Conservation (phyloP, 2,113 vertebrate species). For the Mastomys coucha region DNA sequence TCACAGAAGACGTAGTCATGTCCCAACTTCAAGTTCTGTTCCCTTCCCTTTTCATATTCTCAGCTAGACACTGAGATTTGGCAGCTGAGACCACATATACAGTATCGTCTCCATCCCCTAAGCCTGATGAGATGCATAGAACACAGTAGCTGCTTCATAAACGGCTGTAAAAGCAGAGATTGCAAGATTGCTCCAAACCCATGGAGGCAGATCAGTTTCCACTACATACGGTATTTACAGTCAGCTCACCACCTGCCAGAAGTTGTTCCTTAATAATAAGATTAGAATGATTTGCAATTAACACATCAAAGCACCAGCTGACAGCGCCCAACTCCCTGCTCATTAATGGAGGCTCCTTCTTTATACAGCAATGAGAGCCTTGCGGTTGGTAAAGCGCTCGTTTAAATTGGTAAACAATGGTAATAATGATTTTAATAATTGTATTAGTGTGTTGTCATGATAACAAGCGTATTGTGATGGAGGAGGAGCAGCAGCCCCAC, state of each 20-base stretch:
- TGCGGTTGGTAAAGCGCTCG: not conserved
- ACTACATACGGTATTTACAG: slow-evolving; percentile 31
- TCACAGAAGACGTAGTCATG: not conserved
- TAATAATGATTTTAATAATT: slow-evolving; percentile 18
- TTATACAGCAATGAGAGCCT: slow-evolving; percentile 26
- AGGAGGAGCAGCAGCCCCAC: not conserved
- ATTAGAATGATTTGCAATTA: slow-evolving; percentile 60
- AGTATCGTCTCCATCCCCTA: not conserved
- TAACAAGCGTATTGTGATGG: not conserved
- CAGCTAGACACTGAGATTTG: not conserved
- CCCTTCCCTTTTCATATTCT: not conserved
- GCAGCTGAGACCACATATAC: not conserved
- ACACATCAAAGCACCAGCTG: slow-evolving; percentile 61
- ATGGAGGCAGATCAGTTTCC: slow-evolving; percentile 16
- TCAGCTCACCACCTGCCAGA: not conserved
- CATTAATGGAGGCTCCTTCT: slow-evolving; percentile 27
- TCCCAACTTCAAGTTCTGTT: not conserved
- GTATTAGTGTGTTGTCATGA: not conserved
- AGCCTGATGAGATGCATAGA: not conserved
- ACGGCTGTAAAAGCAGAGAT: not conserved
- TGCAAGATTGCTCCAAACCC: not conserved
- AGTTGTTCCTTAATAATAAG: slow-evolving; percentile 53
- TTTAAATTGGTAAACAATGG: slow-evolving; percentile 40
- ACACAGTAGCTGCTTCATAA: slow-evolving; percentile 28
- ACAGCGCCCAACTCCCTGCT: slow-evolving; percentile 8